Conservation (phyloP, 2,113 vertebrate genomes). For the Cranoglanis bouderius region DNA sequence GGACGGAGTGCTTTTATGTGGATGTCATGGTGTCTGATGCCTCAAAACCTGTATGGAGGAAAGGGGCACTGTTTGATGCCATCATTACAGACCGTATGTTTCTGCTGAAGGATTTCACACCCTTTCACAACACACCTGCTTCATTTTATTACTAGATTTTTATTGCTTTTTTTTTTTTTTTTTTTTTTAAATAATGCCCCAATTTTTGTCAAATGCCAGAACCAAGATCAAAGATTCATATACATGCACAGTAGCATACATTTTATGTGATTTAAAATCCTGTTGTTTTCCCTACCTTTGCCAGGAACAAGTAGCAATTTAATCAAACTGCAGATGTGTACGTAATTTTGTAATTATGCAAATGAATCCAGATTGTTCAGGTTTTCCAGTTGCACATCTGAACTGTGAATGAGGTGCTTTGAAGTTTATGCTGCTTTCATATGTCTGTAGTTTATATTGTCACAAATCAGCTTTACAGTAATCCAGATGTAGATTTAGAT, state of each 20-base stretch:
- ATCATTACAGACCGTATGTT: slow-evolving; percentile 95
- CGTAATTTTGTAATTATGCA: not conserved
- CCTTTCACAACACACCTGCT: not conserved
- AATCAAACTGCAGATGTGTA: not conserved
- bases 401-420: not conserved
- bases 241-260: not conserved
- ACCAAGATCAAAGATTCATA: not conserved
- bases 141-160: slow-evolving; percentile 6
- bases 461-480: not conserved
- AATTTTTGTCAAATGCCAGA: not conserved
- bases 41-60: slow-evolving; percentile 87
- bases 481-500: slow-evolving; percentile 3
- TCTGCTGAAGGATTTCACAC: not conserved
- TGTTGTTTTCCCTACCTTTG: not conserved
- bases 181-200: too few species aligned
- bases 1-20: slow-evolving; percentile 84
- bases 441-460: not conserved
- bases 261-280: not conserved
- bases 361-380: not conserved
- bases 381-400: not conserved
- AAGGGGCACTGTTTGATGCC: slow-evolving; percentile 82
- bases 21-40: slow-evolving; percentile 93
- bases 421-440: not conserved
- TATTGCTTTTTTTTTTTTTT: not conserved
- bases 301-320: not conserved